phyloP scores from a whole-genome alignment of 2,797 vertebrate species.

The Phoxinus dragarum region DNA sequence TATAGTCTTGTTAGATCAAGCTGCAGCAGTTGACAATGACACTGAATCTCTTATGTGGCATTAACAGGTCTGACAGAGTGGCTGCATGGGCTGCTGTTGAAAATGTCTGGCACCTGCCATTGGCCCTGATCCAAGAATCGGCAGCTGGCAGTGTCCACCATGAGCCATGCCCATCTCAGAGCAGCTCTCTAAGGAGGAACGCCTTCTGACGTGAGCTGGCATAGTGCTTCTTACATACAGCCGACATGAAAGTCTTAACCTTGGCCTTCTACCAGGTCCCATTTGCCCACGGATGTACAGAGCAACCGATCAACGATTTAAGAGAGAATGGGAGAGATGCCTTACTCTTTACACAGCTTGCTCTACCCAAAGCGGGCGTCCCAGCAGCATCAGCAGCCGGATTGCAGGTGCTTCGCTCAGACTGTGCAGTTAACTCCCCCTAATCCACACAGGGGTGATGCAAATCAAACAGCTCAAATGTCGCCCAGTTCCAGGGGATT shows the following conservation, averaged over 20 bases:
- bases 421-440: conserved; percentile 57
- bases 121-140: conserved; percentile 65
- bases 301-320: neutral
- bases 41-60: conserved; percentile 25
- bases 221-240: conserved; percentile 64
- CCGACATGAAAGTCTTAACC: conserved; percentile 71
- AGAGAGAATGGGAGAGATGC: neutral
- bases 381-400: conserved; percentile 7
- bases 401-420: conserved; percentile 45
- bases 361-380: conserved; percentile 1
- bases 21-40: neutral
- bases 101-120: conserved; percentile 69
- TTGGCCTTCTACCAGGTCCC: conserved; percentile 67
- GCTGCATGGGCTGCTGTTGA: conserved; percentile 52
- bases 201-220: conserved; percentile 70
- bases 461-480: conserved; percentile 65
- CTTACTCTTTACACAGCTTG: neutral
- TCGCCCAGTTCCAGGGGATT: conserved; percentile 64
- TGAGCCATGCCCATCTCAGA: conserved; percentile 44
- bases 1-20: neutral
- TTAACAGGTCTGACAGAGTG: conserved; percentile 57
- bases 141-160: conserved; percentile 69
- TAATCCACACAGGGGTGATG: conserved; percentile 64
- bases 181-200: conserved; percentile 55
- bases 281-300: conserved; percentile 57